These are phyloP conservation scores for Zygogramma bicolorata DNA, from an alignment of 2,888 invertebrate species.

Conservation along the genomic window DNA sequence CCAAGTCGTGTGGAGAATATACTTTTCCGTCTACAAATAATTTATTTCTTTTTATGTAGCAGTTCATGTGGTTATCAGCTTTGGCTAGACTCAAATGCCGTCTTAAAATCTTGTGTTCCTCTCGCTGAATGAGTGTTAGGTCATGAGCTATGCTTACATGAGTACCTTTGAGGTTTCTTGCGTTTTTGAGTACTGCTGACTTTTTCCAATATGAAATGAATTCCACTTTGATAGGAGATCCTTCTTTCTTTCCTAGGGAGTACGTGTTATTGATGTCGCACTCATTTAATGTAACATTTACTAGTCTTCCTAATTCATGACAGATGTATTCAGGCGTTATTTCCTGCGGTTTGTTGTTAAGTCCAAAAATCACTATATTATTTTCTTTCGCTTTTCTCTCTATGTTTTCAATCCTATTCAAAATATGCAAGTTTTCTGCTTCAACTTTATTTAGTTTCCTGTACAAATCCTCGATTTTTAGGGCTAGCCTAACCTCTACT, in stretches of 20 bases:
- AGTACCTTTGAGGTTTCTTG: no score
- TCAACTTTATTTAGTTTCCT: constrained; percentile 3
- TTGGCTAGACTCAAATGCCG: neutral
- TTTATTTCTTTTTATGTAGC: neutral
- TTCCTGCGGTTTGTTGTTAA: neutral
- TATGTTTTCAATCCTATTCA: neutral
- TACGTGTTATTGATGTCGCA: neutral
- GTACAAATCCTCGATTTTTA: constrained; percentile 3
- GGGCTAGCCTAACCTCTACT: neutral
- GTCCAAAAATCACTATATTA: constrained; percentile 6
- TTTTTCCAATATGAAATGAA: no score
- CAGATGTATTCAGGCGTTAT: neutral
- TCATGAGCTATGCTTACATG: no score
- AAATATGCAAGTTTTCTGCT: constrained; percentile 3
- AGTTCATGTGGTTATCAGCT: neutral
- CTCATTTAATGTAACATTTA: neutral
- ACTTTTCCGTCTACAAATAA: neutral
- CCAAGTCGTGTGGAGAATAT: neutral
- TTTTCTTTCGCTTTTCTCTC: constrained; percentile 1
- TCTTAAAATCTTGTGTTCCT: neutral
- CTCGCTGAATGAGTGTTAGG: neutral
- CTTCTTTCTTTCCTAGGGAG: neutral
- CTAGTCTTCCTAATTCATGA: neutral
- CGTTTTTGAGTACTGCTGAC: no score
- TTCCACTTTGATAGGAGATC: no score